Evolutionary conservation across 2,797 vertebrate species (phyloP), one percentile per base, ranked within the genome.

Genomic region (Morus bassanus): DNA sequence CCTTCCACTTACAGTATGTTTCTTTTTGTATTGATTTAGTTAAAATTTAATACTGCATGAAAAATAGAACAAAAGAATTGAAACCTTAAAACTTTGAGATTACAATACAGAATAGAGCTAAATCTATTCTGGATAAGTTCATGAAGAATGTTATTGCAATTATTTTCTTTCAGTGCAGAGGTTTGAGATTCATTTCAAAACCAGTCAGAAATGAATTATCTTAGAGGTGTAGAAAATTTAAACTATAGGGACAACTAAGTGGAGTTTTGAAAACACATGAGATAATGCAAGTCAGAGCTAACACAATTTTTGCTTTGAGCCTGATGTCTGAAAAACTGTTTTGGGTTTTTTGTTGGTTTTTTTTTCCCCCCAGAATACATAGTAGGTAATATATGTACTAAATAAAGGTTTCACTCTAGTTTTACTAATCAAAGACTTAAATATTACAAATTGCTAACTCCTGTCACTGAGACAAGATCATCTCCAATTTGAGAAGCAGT

Each of bases 321-420:
- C 11, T 43, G 17, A 37, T 2, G 2, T 25, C 41, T 56, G 46
- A 60, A 76, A 70, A 85, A 54, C 9, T 28, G 22, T 8, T 53
- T 21, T 10, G 45, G 13, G 0, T 1, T 25, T 70, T 70, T 57
- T 57, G 14, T 41, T 13, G 11, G 7, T 1, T 5, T 7, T 28
- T n/a, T 37, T 33, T 57, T 10, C 6, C 11, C 18, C 9, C 16
- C 14, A 13, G 50, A 30, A 45, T 21, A 63, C 7, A 27, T 1
- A n/a, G 51, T 22, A 45, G 25, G 25, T 11, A 56, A 60, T 31
- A 46, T 4, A 46, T 24, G 13, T 46, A n/a, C 21, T 61, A 43
- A 48, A 51, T 51, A 30, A 72, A 85, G 53, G 24, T 45, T 89
- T 74, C 9, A 21, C 14, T 68, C 21, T 35, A 27, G 25, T 54